A percentile compares a stretch with the other conserved stretches of the same genome.
Evolutionary conservation across 2,797 vertebrate species (phyloP).

Genomic region (Setipinna tenuifilis): DNA sequence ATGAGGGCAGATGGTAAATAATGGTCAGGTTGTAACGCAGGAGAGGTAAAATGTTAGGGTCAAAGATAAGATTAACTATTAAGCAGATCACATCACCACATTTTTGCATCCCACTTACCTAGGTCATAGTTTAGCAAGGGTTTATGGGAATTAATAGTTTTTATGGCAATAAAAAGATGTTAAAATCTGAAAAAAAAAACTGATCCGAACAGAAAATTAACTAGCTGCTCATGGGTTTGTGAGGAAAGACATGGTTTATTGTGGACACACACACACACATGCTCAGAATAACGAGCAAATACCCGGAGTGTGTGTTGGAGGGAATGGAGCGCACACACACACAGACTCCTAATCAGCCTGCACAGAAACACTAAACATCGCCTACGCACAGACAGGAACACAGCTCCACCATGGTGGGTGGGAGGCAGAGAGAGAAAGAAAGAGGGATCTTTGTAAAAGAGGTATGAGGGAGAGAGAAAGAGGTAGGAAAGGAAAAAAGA

Average conservation of each 20-base stretch:
- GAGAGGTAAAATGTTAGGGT: background rate
- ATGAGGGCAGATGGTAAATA: background rate
- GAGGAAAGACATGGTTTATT: background rate
- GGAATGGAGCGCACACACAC: background rate
- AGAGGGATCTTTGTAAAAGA: background rate
- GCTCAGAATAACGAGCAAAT: background rate
- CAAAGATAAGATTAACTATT: background rate
- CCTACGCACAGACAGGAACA: constrained; percentile 23
- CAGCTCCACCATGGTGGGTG: background rate
- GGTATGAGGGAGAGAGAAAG: background rate
- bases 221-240: background rate
- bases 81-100: background rate
- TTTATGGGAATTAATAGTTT: background rate
- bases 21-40: background rate
- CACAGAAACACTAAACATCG: constrained; percentile 26
- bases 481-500: background rate
- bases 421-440: background rate
- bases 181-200: no score
- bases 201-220: background rate
- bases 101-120: background rate
- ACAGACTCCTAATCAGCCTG: constrained; percentile 12
- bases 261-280: constrained; percentile 5
- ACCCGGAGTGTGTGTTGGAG: background rate
- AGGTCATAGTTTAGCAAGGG: constrained; percentile 11
- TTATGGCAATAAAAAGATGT: no score